These are phyloP conservation scores for Scylla paramamosain DNA, from an alignment of 1,140 invertebrate species.

Conservation along the genomic window DNA sequence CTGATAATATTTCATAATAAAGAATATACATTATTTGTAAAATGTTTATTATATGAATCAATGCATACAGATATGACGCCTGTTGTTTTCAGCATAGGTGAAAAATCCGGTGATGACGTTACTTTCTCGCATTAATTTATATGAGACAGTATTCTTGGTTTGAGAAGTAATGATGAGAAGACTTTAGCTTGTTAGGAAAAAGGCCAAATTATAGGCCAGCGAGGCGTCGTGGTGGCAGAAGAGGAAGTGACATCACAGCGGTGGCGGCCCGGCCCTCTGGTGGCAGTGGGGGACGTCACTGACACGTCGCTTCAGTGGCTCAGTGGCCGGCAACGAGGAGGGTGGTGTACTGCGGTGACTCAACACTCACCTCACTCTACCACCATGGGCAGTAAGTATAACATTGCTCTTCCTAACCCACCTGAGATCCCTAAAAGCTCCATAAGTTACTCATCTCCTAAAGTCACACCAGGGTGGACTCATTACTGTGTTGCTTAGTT, in stretches of 20 bases:
- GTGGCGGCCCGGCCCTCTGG: conserved; percentile 33
- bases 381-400: conserved; percentile 67
- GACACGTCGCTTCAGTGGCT: conserved; percentile 66
- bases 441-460: too few species aligned
- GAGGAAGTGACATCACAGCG: conserved; percentile 50
- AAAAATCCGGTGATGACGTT: background rate
- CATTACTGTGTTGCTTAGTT: too few species aligned
- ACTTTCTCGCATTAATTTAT: background rate
- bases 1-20: too few species aligned
- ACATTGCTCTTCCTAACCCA: too few species aligned
- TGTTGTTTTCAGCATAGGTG: too few species aligned
- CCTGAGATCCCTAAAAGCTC: too few species aligned
- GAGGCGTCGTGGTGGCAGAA: conserved; percentile 44
- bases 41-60: too few species aligned
- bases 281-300: background rate
- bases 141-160: background rate
- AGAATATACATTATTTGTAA: too few species aligned
- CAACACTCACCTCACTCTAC: background rate
- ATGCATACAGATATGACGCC: too few species aligned
- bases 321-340: background rate
- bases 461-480: too few species aligned
- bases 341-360: background rate
- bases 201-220: background rate
- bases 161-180: background rate
- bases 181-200: background rate